Evolutionary conservation across 2,797 vertebrate species (phyloP), one percentile per base, ranked within the genome.

Genomic region (Muscicapa comitata): DNA sequence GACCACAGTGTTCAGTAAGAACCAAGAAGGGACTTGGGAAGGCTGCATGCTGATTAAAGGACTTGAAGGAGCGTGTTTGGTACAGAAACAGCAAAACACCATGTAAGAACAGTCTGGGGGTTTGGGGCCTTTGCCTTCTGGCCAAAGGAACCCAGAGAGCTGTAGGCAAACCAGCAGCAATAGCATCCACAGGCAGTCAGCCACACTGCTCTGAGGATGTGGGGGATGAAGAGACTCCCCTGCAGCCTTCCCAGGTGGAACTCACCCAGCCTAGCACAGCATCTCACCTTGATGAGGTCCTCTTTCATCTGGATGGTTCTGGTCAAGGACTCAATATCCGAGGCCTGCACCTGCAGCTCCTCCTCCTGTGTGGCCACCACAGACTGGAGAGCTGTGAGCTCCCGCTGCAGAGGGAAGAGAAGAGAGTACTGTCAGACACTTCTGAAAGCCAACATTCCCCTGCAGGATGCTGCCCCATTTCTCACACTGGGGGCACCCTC

Each of bases 281-380:
- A 16, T 13, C 94, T 94, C 82, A 99, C 99, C 99, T 98, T 98
- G 95, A 99, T 98, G 76, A 98, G 93, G 55, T 98, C 98, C 71
- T 99, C 99, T 97, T 99, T 99, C 84, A 98, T 97, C 45, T 97
- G 97, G 57, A 98, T 96, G n/a, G 87, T 98, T 94, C 98, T 98
- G 92, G 92, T 98, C 86, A 99, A 97, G 42, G 98, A 96, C 82
- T 99, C 98, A 42, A 99, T 91, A 70, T 97, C 98, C 0, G 96
- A 97, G 6, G 98, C 97, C 95, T 98, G 98, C 90, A 97, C 96
- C 88, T 98, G 98, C 76, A 98, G 96, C 81, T 98, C 98, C 45
- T 98, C 97, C 51, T 98, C 97, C 55, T 98, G 98, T 0, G 97
- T 94, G 45, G 97, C 96, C 95, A 99, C 63, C 11, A 98, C 97